These are phyloP conservation scores for Chloropsis cyanopogon DNA, from an alignment of 2,113 vertebrate genomes.

Conservation along the genomic window DNA sequence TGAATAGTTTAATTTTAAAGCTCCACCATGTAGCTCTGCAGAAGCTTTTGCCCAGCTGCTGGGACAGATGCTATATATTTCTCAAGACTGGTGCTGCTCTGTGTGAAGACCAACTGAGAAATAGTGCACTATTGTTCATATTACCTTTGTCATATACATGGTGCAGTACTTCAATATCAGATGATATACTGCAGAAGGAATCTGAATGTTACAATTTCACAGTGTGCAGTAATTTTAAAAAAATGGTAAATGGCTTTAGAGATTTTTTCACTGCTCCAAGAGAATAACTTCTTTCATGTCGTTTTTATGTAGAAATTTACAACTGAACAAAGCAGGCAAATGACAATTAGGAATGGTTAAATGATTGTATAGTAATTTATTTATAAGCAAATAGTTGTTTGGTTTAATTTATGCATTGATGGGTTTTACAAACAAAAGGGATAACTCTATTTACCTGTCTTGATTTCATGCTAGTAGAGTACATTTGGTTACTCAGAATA, in stretches of 20 bases:
- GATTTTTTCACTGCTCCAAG: not conserved
- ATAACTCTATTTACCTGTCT: not conserved
- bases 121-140: not conserved
- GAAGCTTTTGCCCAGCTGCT: not conserved
- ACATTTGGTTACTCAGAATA: not conserved
- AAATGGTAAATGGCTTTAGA: not conserved
- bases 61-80: not conserved
- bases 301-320: not conserved
- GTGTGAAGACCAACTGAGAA: not conserved
- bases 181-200: not conserved
- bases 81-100: not conserved
- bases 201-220: not conserved
- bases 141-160: not conserved
- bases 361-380: not conserved
- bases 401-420: not conserved
- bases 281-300: not conserved
- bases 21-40: not conserved
- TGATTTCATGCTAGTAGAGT: not conserved
- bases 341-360: not conserved
- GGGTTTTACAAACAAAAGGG: not conserved
- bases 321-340: not conserved
- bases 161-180: not conserved
- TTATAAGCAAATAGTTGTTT: not conserved
- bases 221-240: not conserved
- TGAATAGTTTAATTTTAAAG: not conserved